Evolutionary conservation across 2,797 vertebrate species (phyloP), one percentile per base, ranked within the genome.

Genomic region (Varecia variegata): DNA sequence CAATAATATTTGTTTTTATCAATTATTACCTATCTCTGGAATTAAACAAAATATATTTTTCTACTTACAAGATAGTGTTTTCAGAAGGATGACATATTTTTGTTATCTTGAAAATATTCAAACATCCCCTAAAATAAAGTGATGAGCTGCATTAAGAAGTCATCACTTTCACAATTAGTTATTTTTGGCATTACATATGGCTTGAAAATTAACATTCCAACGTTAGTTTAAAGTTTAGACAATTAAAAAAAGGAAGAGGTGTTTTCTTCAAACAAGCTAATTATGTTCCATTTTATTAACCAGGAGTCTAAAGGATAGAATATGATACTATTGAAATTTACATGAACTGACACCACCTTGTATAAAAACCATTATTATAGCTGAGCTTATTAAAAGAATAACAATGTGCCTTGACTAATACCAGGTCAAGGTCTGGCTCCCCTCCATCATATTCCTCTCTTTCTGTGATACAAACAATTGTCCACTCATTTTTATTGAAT

Each of bases 121-220:
- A 73, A 38, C 7, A 68, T 65, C 2, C 87, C 62, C 45, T 60
- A 77, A 92, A 95, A 93, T 71, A 96, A 82, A 95, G 21, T 70
- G 89, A n/a, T 80, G 54, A 93, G 50, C 43, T 87, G 21, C n/a
- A 83, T 50, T 82, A 76, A 90, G 94, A 93, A 62, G 9, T 70
- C 18, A 88, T 70, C 62, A 60, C 2, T 71, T 81, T 92, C 74
- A 94, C 40, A 94, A 83, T 90, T 86, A 95, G 62, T 45, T 96
- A 82, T 70, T 95, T 97, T 71, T 76, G 40, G 30, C 14, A 25
- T 83, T 89, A 70, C n/a, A 52, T 77, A 83, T 68, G 35, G 56
- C 35, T 92, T 81, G 38, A 62, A 95, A 94, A 92, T 76, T 84
- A 90, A n/a, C 17, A 87, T 93, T 93, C 15, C 88, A 94, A 81